Percentiles rank a stretch among this genome's conserved stretches.
phyloP scores from a whole-genome alignment of 2,797 vertebrate species.

The Pygocentrus nattereri region DNA sequence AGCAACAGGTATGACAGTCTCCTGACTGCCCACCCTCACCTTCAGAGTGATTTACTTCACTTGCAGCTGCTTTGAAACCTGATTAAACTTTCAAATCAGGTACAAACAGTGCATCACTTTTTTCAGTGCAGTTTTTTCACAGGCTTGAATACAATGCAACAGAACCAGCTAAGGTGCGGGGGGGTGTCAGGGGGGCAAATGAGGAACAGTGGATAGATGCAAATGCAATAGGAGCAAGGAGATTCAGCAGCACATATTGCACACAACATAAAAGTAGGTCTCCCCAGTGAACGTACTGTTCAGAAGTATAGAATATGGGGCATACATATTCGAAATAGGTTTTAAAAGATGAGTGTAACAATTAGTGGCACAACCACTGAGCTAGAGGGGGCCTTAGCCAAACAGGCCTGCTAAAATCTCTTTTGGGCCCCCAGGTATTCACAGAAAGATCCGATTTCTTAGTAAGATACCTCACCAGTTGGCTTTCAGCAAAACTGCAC shows the following conservation, averaged over 20 bases:
- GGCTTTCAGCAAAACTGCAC: no score
- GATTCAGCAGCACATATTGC: background rate
- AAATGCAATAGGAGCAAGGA: background rate
- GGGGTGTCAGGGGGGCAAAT: background rate
- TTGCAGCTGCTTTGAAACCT: background rate
- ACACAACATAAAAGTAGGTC: background rate
- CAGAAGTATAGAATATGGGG: background rate
- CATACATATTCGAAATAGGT: no score
- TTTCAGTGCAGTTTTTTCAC: background rate
- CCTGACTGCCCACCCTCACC: background rate
- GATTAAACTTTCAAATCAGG: no score
- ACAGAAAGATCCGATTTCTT: no score
- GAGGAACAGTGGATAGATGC: background rate
- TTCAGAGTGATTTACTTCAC: conserved; percentile 21
- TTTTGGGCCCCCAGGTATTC: no score
- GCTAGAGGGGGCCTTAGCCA: no score
- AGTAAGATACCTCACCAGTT: no score
- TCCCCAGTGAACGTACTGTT: background rate
- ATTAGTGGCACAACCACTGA: no score
- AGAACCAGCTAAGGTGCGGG: background rate
- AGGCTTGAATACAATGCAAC: background rate
- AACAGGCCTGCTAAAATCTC: no score
- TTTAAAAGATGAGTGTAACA: no score
- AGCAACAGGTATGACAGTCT: conserved; percentile 79
- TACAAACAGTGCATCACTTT: no score